A percentile compares a stretch with the other conserved stretches of the same genome.
Conservation (phyloP, 2,888 invertebrate species). For the Parthenolecanium corni region DNA sequence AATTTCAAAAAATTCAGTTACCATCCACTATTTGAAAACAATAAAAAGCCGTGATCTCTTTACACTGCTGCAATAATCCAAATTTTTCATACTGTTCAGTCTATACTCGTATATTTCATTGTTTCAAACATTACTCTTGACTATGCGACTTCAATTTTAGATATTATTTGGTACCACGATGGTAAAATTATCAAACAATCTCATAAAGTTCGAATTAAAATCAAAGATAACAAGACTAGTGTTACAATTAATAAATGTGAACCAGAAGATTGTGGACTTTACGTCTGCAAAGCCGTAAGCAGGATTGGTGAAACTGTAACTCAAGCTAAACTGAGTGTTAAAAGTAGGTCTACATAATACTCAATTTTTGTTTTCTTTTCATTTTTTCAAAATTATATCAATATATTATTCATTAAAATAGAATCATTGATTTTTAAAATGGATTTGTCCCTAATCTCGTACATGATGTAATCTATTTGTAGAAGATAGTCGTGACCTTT, state of each 20-base stretch:
- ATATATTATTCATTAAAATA: neutral
- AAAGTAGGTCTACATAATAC: slow-evolving; percentile 27
- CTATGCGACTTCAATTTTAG: slow-evolving; percentile 40
- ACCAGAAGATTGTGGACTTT: slow-evolving; percentile 58
- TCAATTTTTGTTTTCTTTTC: neutral
- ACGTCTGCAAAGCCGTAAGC: slow-evolving; percentile 74
- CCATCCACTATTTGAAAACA: too few relatives aligned
- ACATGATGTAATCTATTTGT: neutral
- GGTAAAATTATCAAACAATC: slow-evolving; percentile 65
- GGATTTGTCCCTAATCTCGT: neutral
- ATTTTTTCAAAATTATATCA: neutral
- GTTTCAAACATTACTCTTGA: too few relatives aligned
- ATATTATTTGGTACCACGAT: slow-evolving; percentile 77
- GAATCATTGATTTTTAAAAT: too few relatives aligned
- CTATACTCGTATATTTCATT: too few relatives aligned
- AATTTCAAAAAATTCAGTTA: too few relatives aligned
- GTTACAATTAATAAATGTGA: slow-evolving; percentile 54
- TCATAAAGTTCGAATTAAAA: slow-evolving; percentile 56
- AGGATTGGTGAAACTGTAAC: slow-evolving; percentile 70
- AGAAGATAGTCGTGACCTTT: slow-evolving; percentile 8
- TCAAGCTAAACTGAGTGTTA: slow-evolving; percentile 56
- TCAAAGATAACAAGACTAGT: slow-evolving; percentile 58
- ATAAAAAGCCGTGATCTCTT: too few relatives aligned
- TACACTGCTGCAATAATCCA: too few relatives aligned
- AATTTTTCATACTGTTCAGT: too few relatives aligned